Evolutionary conservation across 2,797 vertebrate species (phyloP).

Genomic region (Bovichtus diacanthus): DNA sequence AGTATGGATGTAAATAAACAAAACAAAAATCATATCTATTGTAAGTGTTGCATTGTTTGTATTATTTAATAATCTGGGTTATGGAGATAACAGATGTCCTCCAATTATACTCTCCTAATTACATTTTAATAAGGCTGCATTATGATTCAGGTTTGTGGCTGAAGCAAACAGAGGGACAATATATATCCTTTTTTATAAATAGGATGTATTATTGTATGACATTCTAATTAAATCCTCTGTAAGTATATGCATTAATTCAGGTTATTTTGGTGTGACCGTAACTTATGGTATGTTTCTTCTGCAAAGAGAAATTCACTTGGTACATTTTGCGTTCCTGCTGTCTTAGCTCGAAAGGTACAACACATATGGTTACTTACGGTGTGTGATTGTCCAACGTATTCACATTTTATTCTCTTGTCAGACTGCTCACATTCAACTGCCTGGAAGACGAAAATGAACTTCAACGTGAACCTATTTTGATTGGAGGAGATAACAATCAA

Average conservation of each 20-base stretch:
- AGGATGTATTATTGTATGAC: conserved; percentile 29
- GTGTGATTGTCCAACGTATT: neutral
- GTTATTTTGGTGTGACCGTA: neutral
- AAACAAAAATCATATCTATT: conserved; percentile 31
- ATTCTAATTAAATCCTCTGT: conserved; percentile 28
- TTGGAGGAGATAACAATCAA: conserved; percentile 1
- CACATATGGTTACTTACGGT: neutral
- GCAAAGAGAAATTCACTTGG: neutral
- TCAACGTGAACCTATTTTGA: conserved; percentile 5
- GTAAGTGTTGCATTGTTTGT: conserved; percentile 43
- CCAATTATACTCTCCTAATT: conserved; percentile 78
- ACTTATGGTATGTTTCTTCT: neutral
- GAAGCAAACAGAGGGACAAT: conserved; percentile 54
- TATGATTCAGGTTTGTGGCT: conserved; percentile 71
- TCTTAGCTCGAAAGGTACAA: neutral
- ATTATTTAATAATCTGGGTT: conserved; percentile 61
- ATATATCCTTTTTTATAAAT: conserved; percentile 52
- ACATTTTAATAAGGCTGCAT: conserved; percentile 75
- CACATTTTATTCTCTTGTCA: neutral
- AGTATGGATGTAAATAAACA: conserved; percentile 29
- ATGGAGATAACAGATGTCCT: conserved; percentile 78
- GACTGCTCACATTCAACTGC: conserved; percentile 19
- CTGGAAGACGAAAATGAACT: conserved; percentile 26
- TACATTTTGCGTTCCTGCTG: neutral
- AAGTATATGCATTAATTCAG: conserved; percentile 3